Evolutionary conservation across 2,113 vertebrate species (phyloP), one percentile per base, ranked within the genome.

Genomic region (Maccullochella peelii): DNA sequence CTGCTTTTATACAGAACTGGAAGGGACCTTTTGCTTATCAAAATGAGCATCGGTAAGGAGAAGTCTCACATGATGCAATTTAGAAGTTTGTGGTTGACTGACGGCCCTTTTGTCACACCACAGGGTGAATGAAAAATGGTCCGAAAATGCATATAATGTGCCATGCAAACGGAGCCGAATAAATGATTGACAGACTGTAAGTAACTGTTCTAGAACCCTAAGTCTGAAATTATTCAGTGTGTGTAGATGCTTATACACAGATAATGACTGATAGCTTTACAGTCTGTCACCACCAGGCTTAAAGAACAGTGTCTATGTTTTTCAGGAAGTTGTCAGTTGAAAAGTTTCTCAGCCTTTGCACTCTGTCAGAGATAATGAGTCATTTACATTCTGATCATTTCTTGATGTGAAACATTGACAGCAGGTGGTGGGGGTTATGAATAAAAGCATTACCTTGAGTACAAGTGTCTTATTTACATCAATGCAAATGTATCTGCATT

Each of bases 311-410:
- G 68, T 83, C 52, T 66, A 23, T 76, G 21, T 80, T 78, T 85
- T 30, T 15, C 30, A 7, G 80, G 68, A 86, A 89, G 80, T 88
- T 86, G 25, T 78, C 73, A 59, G 85, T 82, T 89, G 71, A 85
- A 86, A 91, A 92, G 71, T 88, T 92, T 85, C 55, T 42, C 71
- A 89, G 79, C 80, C 82, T 87, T 88, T 89, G 80, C 86, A 86
- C 85, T 82, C 70, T 61, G 84, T 91, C 70, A 73, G 73, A 84
- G 89, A 91, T 94, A 94, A 94, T 92, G 92, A 94, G 71, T 81
- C 74, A 91, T 93, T 94, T 94, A 78, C 87, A 90, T 93, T 93
- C 87, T 85, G 69, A 78, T 90, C 81, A 73, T 79, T 80, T 74
- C 73, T 73, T 89, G 83, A 87, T 0, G 71, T 38, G 68, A 71